Conservation (phyloP, 2,113 vertebrate species). For the Centropristis striata region DNA sequence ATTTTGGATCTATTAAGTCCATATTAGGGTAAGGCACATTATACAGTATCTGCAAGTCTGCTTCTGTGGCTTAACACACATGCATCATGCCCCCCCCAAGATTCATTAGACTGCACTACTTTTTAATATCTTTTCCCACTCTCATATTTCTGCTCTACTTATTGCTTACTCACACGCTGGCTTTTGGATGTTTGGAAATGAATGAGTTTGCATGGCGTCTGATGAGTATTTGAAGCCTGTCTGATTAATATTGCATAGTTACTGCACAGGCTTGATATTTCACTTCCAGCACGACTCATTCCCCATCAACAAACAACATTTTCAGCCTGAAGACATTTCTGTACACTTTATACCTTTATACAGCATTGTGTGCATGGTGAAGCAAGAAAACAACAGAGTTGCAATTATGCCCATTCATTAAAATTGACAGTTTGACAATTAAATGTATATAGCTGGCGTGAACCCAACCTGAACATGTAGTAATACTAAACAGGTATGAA, state of each 20-base stretch:
- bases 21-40: slow-evolving; percentile 26
- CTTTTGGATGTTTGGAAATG: slow-evolving; percentile 18
- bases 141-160: not conserved
- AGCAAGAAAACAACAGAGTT: not conserved
- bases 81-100: not conserved
- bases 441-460: not conserved
- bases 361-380: not conserved
- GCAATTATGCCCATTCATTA: too few species aligned
- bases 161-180: not conserved
- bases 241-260: not conserved
- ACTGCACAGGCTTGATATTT: not conserved
- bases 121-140: not conserved
- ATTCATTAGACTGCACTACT: not conserved
- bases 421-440: not conserved
- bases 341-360: not conserved
- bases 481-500: not conserved
- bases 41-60: slow-evolving; percentile 12
- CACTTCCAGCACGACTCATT: not conserved
- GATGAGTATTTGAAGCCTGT: slow-evolving; percentile 22
- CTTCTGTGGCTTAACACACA: not conserved
- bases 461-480: not conserved
- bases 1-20: slow-evolving; percentile 4
- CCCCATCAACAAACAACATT: not conserved
- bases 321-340: not conserved
- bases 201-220: slow-evolving; percentile 39